These are phyloP conservation scores for Parazoanthus atlanticus DNA, from an alignment of 92 coral and sea anemone genomes.

Conservation along the genomic window DNA sequence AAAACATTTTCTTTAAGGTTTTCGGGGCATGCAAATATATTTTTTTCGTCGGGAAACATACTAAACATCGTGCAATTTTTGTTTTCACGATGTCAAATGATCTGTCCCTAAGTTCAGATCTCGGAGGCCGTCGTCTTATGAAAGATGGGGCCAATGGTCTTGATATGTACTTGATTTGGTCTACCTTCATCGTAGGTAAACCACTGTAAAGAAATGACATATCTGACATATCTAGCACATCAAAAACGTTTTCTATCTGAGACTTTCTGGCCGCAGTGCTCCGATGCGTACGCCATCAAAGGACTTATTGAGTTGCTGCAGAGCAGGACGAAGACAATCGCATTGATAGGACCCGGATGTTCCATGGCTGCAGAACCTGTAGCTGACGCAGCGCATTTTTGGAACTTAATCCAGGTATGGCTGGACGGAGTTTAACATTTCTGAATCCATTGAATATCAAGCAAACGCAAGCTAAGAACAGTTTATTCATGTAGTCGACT, in stretches of 20 bases:
- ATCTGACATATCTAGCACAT: not conserved
- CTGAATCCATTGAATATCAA: not conserved
- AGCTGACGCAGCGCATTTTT: constrained; percentile 72
- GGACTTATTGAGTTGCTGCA: constrained; percentile 71
- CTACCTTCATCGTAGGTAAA: too few relatives aligned
- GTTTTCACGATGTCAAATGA: too few relatives aligned
- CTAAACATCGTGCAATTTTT: too few relatives aligned
- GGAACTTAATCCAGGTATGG: constrained; percentile 84
- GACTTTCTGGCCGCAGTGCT: constrained; percentile 52
- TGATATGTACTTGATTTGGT: too few relatives aligned
- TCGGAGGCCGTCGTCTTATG: too few relatives aligned
- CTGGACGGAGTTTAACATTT: not conserved
- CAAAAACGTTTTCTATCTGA: not conserved
- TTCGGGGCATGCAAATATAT: too few relatives aligned
- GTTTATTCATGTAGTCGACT: not conserved
- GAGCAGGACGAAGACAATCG: constrained; percentile 46
- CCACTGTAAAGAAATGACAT: too few relatives aligned
- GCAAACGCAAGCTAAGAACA: not conserved
- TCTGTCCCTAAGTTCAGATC: too few relatives aligned
- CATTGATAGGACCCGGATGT: constrained; percentile 83
- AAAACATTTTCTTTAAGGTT: too few relatives aligned
- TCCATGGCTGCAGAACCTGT: constrained; percentile 75
- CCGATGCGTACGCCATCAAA: constrained; percentile 75
- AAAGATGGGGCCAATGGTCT: too few relatives aligned
- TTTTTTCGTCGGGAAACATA: too few relatives aligned